Percentiles rank a stretch among this genome's conserved stretches.
These are phyloP conservation scores for Ptychadena robeensis DNA, from an alignment of 2,797 vertebrate genomes.

Conservation along the genomic window DNA sequence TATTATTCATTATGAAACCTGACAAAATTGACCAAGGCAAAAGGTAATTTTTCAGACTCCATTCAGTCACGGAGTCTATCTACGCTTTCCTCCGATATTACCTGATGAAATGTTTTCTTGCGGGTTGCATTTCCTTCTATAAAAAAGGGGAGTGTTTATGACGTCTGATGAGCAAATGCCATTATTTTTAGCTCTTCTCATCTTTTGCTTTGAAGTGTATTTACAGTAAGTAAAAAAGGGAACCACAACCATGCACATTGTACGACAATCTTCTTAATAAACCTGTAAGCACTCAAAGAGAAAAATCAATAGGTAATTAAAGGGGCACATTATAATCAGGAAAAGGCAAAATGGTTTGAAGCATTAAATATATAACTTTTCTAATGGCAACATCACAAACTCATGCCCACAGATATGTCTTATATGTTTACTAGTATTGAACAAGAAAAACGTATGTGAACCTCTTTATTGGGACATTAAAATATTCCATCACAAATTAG, in stretches of 20 bases:
- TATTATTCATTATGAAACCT: conserved; percentile 74
- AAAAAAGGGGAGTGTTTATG: conserved; percentile 14
- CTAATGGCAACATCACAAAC: background rate
- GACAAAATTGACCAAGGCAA: conserved; percentile 65
- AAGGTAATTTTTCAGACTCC: conserved; percentile 61
- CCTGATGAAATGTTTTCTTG: conserved; percentile 26
- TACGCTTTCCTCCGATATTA: conserved; percentile 35
- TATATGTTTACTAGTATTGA: background rate
- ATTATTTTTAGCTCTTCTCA: conserved; percentile 20
- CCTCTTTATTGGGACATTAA: background rate
- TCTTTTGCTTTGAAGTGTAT: conserved; percentile 35
- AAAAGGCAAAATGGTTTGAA: background rate
- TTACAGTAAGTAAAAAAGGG: conserved; percentile 9
- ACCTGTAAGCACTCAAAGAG: conserved; percentile 3
- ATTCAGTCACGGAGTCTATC: conserved; percentile 39
- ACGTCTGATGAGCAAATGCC: conserved; percentile 6
- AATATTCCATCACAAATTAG: background rate
- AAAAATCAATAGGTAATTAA: background rate
- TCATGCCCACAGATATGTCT: background rate
- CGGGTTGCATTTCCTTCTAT: conserved; percentile 31
- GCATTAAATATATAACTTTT: background rate
- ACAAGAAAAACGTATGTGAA: background rate
- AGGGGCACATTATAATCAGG: background rate
- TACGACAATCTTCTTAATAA: background rate
- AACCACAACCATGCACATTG: conserved; percentile 15